Base-by-base conservation (phyloP, 2,888 invertebrate genomes). In the Leptothorax acervorum region DNA sequence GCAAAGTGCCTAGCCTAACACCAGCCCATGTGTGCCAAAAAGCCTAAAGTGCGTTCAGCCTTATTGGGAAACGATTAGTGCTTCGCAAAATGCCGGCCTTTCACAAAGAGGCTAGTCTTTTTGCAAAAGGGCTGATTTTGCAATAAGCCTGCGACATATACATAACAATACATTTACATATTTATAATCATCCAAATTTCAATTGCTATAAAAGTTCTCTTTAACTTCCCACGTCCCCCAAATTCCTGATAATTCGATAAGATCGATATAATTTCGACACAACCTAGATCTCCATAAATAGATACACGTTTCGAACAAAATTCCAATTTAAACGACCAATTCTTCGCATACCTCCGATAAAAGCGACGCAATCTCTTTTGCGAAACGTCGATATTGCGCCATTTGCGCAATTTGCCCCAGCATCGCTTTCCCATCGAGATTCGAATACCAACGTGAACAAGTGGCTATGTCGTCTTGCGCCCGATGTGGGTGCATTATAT, bases 401-500 rank as follows among this genome's bases (percentile, higher is more conserved):
- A 76, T 76, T 39, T 15, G 23, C 55, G 31, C 31, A 35, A 68
- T 68, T 48, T 65, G 53, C 39, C 48, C 65, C 45, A 4, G 60
- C 68, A 78, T 76, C 23, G 23, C 63, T 79, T 83, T 83, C 83
- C 28, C 68, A 79, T 42, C 79, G 31, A 62, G 62, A 71, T 83
- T 74, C 82, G 82, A 85, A 86, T 88, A 87, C 79, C 88, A 63
- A 76, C 79, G 81, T 70, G 83, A 73, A 88, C 90, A 87, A 89
- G 86, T 85, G 87, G 71, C 83, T 28, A 60, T 68, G 75, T 85
- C 73, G 83, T 48, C 82, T 71, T 68, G 79, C 70, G 68, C 65
- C 63, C 82, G 85, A 93, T 93, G 92, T 92, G 92, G 92, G 92
- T 92, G 90, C 92, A 92, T 93, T 93, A 91, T 93, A 91, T 92